A percentile compares a stretch with the other conserved stretches of the same genome.
Evolutionary conservation across 2,888 invertebrate genomes (phyloP).

Genomic region (Lacanobia oleracea): DNA sequence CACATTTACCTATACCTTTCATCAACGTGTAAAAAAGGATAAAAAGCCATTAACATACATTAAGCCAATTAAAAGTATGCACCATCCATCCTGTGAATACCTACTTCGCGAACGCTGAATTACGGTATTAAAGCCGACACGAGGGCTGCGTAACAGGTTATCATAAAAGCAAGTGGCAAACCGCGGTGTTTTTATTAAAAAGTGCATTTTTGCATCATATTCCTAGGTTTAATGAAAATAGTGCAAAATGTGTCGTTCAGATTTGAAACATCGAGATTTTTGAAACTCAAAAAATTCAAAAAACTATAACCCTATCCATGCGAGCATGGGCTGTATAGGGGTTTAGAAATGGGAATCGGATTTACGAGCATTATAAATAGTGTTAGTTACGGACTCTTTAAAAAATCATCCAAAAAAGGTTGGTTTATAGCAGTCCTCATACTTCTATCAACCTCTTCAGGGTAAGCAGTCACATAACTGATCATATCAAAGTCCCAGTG

Average conservation of each 20-base stretch:
- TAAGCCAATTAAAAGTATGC: conserved; percentile 52
- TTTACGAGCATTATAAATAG: no score
- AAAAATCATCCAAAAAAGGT: no score
- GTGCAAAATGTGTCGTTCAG: no score
- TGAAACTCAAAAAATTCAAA: no score
- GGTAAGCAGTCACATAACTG: background rate
- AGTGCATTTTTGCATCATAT: background rate
- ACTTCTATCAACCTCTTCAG: background rate
- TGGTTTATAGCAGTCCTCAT: background rate
- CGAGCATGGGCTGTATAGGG: no score
- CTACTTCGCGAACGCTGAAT: conserved; percentile 22
- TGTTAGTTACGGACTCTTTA: no score
- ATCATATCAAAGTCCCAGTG: background rate
- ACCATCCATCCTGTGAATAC: conserved; percentile 22
- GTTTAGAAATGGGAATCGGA: no score
- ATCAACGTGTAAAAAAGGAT: conserved; percentile 23
- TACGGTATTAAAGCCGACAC: conserved; percentile 19
- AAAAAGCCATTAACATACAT: conserved; percentile 21
- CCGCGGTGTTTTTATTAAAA: conserved; percentile 13
- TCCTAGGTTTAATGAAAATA: background rate
- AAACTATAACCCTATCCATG: no score
- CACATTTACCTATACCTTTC: conserved; percentile 11
- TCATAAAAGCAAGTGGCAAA: conserved; percentile 18
- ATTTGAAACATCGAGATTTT: no score
- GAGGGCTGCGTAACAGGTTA: conserved; percentile 25